Percentiles rank a stretch among this genome's conserved stretches.
These are phyloP conservation scores for Thereva unica DNA, from an alignment of 2,888 invertebrate species.

Conservation along the genomic window DNA sequence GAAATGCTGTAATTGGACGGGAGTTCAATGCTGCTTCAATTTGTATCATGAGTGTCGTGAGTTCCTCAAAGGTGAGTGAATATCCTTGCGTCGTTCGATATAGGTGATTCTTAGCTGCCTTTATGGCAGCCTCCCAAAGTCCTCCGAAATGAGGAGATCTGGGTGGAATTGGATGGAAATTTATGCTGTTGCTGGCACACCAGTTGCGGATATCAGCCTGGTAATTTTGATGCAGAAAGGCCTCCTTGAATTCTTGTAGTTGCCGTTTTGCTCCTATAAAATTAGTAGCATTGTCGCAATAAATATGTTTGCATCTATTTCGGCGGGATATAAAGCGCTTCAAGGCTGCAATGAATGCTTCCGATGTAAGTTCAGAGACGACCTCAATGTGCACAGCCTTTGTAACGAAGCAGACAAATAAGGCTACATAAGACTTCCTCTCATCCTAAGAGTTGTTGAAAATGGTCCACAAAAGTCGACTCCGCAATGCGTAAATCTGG, in stretches of 20 bases:
- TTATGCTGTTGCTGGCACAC: background rate
- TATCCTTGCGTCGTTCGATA: background rate
- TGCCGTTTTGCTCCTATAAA: slow-evolving; percentile 8
- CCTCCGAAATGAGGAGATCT: slow-evolving; percentile 15
- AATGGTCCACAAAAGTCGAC: slow-evolving; percentile 34
- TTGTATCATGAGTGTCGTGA: background rate
- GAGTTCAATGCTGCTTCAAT: background rate
- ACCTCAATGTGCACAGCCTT: slow-evolving; percentile 27
- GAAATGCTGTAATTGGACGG: background rate
- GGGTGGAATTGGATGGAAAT: background rate
- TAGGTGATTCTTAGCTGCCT: slow-evolving; percentile 2
- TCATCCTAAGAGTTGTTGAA: background rate
- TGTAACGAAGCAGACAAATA: slow-evolving; percentile 7
- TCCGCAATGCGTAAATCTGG: background rate
- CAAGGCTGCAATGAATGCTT: slow-evolving; percentile 33
- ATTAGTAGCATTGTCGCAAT: slow-evolving; percentile 35
- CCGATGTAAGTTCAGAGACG: slow-evolving; percentile 14
- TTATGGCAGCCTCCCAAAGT: slow-evolving; percentile 3
- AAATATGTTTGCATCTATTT: background rate
- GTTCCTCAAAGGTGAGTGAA: background rate
- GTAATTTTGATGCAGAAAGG: background rate
- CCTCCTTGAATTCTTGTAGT: background rate
- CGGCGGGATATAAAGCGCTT: slow-evolving; percentile 25
- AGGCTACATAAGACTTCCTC: background rate
- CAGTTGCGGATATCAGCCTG: background rate